These are phyloP conservation scores for Callyntrura guangdongensis DNA, from an alignment of 2,888 invertebrate genomes.

Conservation along the genomic window DNA sequence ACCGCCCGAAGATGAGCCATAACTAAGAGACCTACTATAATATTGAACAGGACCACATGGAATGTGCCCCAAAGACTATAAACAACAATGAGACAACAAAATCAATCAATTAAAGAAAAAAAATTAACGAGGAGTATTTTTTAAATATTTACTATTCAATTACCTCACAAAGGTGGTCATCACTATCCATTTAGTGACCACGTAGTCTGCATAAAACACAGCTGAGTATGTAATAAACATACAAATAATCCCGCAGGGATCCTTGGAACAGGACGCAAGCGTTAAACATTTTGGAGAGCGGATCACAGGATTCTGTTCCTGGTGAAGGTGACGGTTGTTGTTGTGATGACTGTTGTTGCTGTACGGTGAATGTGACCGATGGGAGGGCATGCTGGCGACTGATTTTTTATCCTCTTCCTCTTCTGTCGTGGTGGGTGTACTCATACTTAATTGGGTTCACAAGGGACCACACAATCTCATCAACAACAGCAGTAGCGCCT, in stretches of 20 bases:
- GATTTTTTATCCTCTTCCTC: conserved; percentile 49
- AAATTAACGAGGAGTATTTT: background rate
- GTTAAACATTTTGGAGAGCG: conserved; percentile 70
- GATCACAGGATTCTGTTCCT: conserved; percentile 59
- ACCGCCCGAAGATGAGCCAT: conserved; percentile 91
- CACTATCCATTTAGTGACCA: conserved; percentile 93
- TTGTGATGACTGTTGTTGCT: conserved; percentile 28
- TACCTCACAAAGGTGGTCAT: conserved; percentile 93
- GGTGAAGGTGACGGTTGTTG: background rate
- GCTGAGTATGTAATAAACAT: conserved; percentile 92
- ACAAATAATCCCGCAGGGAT: conserved; percentile 95
- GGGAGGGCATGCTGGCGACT: conserved; percentile 49
- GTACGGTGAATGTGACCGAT: background rate
- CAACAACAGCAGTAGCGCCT: too few species aligned
- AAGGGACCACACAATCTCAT: too few species aligned
- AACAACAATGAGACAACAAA: conserved; percentile 84
- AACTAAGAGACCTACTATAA: conserved; percentile 88
- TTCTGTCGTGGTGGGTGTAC: conserved; percentile 66
- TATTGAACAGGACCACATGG: conserved; percentile 93
- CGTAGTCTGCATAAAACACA: conserved; percentile 95
- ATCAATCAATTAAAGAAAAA: background rate
- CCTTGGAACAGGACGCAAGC: conserved; percentile 90
- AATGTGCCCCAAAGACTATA: conserved; percentile 93
- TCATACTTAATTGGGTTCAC: too few species aligned
- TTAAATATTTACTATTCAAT: too few species aligned